phyloP scores from a whole-genome alignment of 2,888 invertebrate genomes.

The Parnassius mnemosyne region DNA sequence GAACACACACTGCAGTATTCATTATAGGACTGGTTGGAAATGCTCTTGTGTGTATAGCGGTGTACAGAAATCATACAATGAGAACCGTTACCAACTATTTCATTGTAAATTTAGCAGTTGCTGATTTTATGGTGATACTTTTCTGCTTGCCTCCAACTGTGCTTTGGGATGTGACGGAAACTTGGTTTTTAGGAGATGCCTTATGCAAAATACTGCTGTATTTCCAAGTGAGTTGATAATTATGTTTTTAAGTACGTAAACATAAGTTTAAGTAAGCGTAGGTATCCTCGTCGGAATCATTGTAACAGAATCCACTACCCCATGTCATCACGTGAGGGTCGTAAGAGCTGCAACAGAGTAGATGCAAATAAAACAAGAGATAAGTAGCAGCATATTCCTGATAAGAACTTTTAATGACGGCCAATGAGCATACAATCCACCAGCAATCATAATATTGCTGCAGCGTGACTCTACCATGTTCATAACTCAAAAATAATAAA shows the following conservation, averaged over 20 bases:
- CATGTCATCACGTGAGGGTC: not conserved
- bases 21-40: conserved; percentile 91
- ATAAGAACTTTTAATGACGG: too few species aligned
- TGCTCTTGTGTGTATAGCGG: conserved; percentile 92
- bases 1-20: conserved; percentile 87
- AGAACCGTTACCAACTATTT: conserved; percentile 96
- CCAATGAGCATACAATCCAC: too few species aligned
- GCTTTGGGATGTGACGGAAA: conserved; percentile 94
- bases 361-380: too few species aligned
- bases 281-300: not conserved
- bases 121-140: conserved; percentile 93
- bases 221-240: conserved; percentile 86
- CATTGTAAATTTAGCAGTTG: conserved; percentile 92
- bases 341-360: too few species aligned
- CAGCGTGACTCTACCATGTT: too few species aligned
- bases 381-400: too few species aligned
- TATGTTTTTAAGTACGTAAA: too few species aligned
- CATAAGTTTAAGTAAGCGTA: not conserved
- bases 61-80: conserved; percentile 92
- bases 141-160: conserved; percentile 94
- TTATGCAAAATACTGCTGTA: conserved; percentile 94
- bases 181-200: conserved; percentile 92
- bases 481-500: not conserved
- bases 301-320: not conserved
- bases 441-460: too few species aligned